Evolutionary conservation across 1,140 invertebrate species (phyloP).

Genomic region (Drusus annulatus): DNA sequence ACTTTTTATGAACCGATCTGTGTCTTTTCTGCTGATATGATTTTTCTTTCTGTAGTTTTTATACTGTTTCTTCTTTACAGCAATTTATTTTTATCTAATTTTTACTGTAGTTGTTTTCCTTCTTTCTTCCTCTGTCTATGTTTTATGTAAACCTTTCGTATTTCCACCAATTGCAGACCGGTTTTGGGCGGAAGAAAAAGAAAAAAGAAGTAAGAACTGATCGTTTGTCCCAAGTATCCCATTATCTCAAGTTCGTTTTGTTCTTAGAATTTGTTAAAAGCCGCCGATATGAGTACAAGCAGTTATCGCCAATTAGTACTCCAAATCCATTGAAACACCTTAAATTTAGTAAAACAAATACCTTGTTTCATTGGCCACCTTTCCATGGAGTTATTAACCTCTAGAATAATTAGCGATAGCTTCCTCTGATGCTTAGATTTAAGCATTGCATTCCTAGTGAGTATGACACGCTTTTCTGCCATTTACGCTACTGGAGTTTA

Average conservation of each 20-base stretch:
- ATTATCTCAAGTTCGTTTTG: constrained; percentile 56
- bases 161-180: constrained; percentile 81
- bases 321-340: constrained; percentile 28
- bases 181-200: constrained; percentile 95
- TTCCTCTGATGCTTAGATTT: constrained; percentile 48
- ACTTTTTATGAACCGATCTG: background rate
- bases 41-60: constrained; percentile 26
- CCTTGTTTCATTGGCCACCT: constrained; percentile 28
- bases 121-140: constrained; percentile 57
- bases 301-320: constrained; percentile 59
- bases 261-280: constrained; percentile 55
- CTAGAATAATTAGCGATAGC: constrained; percentile 58
- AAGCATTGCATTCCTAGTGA: constrained; percentile 57
- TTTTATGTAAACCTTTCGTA: constrained; percentile 59
- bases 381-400: constrained; percentile 1
- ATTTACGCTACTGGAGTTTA: constrained; percentile 54
- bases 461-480: constrained; percentile 58
- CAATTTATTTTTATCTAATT: constrained; percentile 11
- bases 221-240: constrained; percentile 60
- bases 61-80: constrained; percentile 29
- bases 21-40: constrained; percentile 20
- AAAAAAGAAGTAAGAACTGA: constrained; percentile 94
- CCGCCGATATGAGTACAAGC: constrained; percentile 45
- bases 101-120: constrained; percentile 20
- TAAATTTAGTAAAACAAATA: constrained; percentile 17